Percentiles rank a stretch among this genome's conserved stretches.
These are phyloP conservation scores for Asobara japonica DNA, from an alignment of 1,140 invertebrate genomes.

Conservation along the genomic window DNA sequence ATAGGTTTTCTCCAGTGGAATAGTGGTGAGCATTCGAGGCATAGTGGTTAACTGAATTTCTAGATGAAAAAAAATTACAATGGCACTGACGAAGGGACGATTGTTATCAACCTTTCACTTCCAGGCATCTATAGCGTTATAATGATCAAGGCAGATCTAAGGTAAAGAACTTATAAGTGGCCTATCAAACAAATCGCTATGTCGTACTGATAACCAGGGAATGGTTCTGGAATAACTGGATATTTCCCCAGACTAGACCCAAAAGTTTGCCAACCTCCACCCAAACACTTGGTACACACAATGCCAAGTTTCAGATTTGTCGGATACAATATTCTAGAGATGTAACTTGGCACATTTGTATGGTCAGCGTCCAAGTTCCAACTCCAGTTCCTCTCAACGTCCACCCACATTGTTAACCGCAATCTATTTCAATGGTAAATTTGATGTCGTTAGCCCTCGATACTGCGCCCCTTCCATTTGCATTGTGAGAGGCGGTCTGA, in stretches of 20 bases:
- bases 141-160: background rate
- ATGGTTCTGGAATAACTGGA: background rate
- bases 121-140: background rate
- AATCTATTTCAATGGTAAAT: conserved; percentile 29
- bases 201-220: background rate
- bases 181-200: background rate
- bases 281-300: background rate
- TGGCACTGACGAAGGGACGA: too few relatives aligned
- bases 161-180: background rate
- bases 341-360: conserved; percentile 35
- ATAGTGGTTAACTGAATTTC: too few relatives aligned
- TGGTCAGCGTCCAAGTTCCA: conserved; percentile 16
- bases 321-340: conserved; percentile 21
- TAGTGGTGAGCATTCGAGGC: too few relatives aligned
- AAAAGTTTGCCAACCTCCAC: background rate
- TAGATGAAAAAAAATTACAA: too few relatives aligned
- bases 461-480: background rate
- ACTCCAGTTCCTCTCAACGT: conserved; percentile 2
- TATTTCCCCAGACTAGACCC: background rate
- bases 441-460: conserved; percentile 17
- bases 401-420: conserved; percentile 19
- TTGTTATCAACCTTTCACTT: too few relatives aligned
- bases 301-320: conserved; percentile 36
- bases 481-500: background rate
- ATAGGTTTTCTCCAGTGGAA: too few relatives aligned